phyloP scores from a whole-genome alignment of 2,888 invertebrate species.

The Drosophila paucipuncta region DNA sequence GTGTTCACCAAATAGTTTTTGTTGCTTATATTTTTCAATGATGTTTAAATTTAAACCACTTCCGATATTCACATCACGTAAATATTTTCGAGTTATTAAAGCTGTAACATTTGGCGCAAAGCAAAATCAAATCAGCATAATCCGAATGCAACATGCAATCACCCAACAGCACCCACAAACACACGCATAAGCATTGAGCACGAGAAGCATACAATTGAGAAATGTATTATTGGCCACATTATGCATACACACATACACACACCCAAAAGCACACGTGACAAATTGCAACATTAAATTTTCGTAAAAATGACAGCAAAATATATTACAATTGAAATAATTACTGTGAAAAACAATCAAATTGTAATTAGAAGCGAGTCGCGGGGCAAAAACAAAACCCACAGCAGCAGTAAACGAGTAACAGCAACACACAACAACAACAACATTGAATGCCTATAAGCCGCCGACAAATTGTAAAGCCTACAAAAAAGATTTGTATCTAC shows the following conservation, averaged over 20 bases:
- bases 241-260: constrained; percentile 10
- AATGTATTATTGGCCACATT: constrained; percentile 35
- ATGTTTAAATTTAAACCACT: neutral
- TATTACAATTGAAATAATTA: constrained; percentile 80
- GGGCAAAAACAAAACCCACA: constrained; percentile 35
- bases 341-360: constrained; percentile 75
- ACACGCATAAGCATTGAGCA: neutral
- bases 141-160: constrained; percentile 4
- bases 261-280: constrained; percentile 29
- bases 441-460: constrained; percentile 22
- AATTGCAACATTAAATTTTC: constrained; percentile 70
- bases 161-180: constrained; percentile 1
- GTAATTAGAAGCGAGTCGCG: constrained; percentile 68
- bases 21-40: neutral
- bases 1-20: neutral
- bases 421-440: constrained; percentile 28
- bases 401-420: constrained; percentile 10
- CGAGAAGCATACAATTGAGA: constrained; percentile 25
- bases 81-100: constrained; percentile 10
- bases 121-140: constrained; percentile 30
- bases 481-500: constrained; percentile 42
- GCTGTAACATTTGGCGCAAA: constrained; percentile 1
- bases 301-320: constrained; percentile 65
- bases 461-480: constrained; percentile 65
- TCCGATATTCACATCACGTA: neutral